Percentiles rank a stretch among this genome's conserved stretches.
Evolutionary conservation across 1,140 invertebrate species (phyloP).

Genomic region (Drosophila repletoides): DNA sequence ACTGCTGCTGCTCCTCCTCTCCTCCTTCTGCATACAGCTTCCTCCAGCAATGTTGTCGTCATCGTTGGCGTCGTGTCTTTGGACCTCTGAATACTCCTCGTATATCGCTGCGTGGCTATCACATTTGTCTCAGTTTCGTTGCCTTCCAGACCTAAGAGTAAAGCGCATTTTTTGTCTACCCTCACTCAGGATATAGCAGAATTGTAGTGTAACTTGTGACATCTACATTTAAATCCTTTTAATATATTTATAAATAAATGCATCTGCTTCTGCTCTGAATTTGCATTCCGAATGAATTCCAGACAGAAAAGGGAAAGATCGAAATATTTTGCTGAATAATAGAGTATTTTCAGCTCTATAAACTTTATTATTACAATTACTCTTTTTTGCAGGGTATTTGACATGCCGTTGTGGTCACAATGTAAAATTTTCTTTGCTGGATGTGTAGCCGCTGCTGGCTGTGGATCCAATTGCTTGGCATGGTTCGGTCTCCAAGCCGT

Average conservation of each 20-base stretch:
- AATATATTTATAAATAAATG: too few species aligned
- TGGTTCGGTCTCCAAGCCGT: conserved; percentile 3
- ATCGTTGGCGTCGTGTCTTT: conserved; percentile 55
- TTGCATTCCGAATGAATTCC: too few species aligned
- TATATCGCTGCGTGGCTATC: conserved; percentile 77
- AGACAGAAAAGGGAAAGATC: too few species aligned
- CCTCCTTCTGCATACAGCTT: neutral
- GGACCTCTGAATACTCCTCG: conserved; percentile 35
- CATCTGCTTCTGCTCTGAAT: too few species aligned
- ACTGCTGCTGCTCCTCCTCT: neutral
- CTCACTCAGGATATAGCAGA: conserved; percentile 5
- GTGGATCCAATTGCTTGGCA: conserved; percentile 42
- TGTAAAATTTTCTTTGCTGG: neutral
- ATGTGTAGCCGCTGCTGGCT: conserved; percentile 25
- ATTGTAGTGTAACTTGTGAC: too few species aligned
- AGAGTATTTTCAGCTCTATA: too few species aligned
- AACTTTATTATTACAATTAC: too few species aligned
- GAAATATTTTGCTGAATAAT: too few species aligned
- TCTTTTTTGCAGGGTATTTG: neutral
- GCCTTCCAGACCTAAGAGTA: conserved; percentile 22
- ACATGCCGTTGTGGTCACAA: neutral
- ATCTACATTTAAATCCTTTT: too few species aligned
- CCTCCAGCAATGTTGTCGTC: conserved; percentile 27
- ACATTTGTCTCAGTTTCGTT: conserved; percentile 75
- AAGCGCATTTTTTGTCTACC: conserved; percentile 17